Base-by-base conservation (phyloP, 2,797 vertebrate genomes). In the Centroberyx gerrardi region DNA sequence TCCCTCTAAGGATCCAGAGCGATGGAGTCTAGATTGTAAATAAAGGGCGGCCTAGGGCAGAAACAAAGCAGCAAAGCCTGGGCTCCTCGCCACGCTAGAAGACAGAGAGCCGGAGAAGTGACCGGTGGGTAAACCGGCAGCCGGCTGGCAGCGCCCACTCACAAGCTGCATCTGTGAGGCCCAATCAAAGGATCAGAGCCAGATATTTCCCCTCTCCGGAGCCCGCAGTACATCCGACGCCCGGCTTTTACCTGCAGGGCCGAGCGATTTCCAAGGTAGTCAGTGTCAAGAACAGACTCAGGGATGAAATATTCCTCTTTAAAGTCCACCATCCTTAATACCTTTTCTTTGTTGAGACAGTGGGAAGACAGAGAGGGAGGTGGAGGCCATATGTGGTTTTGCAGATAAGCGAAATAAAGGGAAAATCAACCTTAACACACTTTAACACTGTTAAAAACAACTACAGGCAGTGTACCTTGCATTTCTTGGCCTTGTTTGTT, bases 131-230 rank as follows among this genome's bases (percentile, higher is more conserved):
- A 80, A 83, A 81, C 72, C 73, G 78, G 80, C 60, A 54, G 80
- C 51, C 73, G 22, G 77, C 83, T 80, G 71, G 75, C 59, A 84
- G 78, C 66, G 46, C 60, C 80, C 78, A 82, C 84, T 86, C 86
- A 78, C 14, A 83, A 42, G 60, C 58, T 72, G 46, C 76, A 77
- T 82, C 63, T 65, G 64, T 61, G 60, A 74, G 81, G 84, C 63
- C 61, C 69, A 86, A 76, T 76, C 80, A 72, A 36, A 84, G 79
- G 82, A 87, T 72, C 31, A 84, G 68, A 68, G 46, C 52, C n/a
- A 64, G 63, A 71, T 62, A 56, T 60, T 60, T 18, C 61, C 27
- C 59, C 68, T 77, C 68, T 61, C 72, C 5, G 59, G 61, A 80
- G 80, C 51, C 18, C 1, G 8, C 69, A 8, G 27, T 13, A 40